A percentile compares a stretch with the other conserved stretches of the same genome.
phyloP scores from a whole-genome alignment of 2,113 vertebrate species.

The Myrmecophaga tridactyla region DNA sequence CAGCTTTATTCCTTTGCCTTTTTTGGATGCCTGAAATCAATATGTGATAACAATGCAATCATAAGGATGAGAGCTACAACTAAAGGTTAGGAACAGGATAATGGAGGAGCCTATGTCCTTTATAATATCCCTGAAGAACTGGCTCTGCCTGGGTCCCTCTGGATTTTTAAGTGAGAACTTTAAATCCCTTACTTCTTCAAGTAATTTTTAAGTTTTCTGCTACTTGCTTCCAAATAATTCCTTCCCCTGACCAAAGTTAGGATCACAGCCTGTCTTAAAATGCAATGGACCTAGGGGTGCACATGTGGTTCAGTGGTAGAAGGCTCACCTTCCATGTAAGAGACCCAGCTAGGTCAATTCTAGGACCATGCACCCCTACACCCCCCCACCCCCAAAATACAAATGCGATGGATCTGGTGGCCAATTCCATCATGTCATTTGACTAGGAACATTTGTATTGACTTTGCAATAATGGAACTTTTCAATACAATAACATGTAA shows the following conservation, averaged over 20 bases:
- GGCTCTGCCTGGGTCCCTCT: neutral
- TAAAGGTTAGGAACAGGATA: no score
- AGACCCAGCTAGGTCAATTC: no score
- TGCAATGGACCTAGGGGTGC: neutral
- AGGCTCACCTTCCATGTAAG: no score
- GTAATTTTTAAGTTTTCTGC: neutral
- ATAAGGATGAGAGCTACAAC: neutral
- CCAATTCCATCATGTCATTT: neutral
- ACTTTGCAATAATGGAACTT: neutral
- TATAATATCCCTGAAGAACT: neutral
- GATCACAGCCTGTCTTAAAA: neutral
- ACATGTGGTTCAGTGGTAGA: no score
- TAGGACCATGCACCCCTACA: no score
- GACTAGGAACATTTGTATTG: neutral
- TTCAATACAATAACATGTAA: neutral
- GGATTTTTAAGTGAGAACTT: neutral
- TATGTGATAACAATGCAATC: neutral
- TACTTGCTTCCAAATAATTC: neutral
- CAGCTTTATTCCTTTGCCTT: neutral
- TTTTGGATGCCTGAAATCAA: neutral
- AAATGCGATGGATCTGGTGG: neutral
- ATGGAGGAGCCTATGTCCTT: neutral
- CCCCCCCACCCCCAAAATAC: no score
- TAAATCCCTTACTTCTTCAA: neutral
- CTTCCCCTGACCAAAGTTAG: neutral